Conservation (phyloP, 2,888 invertebrate genomes). For the Limulus polyphemus region DNA sequence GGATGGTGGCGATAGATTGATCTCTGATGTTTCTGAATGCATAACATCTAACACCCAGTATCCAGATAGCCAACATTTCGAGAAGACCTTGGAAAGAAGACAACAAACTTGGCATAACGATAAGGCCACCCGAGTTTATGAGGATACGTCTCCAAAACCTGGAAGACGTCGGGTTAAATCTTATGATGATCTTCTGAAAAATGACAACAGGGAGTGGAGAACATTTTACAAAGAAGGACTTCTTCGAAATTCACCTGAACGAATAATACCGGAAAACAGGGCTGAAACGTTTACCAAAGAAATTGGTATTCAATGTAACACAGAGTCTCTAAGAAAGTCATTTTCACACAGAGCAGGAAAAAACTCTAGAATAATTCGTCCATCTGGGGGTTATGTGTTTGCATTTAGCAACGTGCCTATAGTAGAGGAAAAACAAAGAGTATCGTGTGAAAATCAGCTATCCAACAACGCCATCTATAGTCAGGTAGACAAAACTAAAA, state of each 20-base stretch:
- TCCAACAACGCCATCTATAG: neutral
- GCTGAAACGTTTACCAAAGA: slow-evolving; percentile 12
- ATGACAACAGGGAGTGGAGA: too few species aligned
- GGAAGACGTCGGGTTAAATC: slow-evolving; percentile 12
- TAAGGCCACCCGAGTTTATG: slow-evolving; percentile 15
- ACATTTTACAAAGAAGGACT: neutral
- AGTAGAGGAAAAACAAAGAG: too few species aligned
- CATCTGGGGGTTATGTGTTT: slow-evolving; percentile 24
- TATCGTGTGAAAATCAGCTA: neutral
- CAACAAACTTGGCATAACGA: slow-evolving; percentile 18
- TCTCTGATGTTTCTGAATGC: slow-evolving; percentile 13
- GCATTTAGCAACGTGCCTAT: slow-evolving; percentile 25
- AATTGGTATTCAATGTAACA: slow-evolving; percentile 20
- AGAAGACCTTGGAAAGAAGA: slow-evolving; percentile 16
- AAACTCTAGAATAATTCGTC: slow-evolving; percentile 13
- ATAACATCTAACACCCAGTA: slow-evolving; percentile 11
- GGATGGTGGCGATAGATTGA: slow-evolving; percentile 16
- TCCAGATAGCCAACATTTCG: slow-evolving; percentile 15
- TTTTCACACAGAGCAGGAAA: slow-evolving; percentile 2
- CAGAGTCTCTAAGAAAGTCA: slow-evolving; percentile 8
- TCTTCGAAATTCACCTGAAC: neutral
- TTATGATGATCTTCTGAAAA: slow-evolving; percentile 1
- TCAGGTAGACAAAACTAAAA: neutral
- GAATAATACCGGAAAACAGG: neutral
- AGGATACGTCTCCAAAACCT: neutral